Base-by-base conservation (phyloP, 2,113 vertebrate species). In the Maccullochella peelii region DNA sequence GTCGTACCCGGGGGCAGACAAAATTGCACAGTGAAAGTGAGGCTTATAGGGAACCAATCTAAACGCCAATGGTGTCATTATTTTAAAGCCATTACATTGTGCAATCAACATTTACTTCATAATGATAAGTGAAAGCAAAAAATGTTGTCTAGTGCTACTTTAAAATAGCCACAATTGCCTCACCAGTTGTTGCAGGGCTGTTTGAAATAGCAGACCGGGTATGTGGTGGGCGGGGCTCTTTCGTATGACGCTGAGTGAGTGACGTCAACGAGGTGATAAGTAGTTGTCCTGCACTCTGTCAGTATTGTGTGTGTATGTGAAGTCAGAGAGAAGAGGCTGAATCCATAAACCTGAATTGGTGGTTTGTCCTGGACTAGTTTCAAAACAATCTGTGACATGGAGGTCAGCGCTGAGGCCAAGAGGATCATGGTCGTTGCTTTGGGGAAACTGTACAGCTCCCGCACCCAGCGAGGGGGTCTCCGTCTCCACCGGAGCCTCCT, bases 391-490 rank as follows among this genome's bases (percentile, higher is more conserved):
- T 1, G 70, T 38, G 85, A 71, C 78, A 93, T 94, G 93, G 93
- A 94, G 88, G 90, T 92, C 89, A 92, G 86, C 81, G 66, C 79
- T 0, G 85, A 93, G 91, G 93, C 93, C 88, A 93, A 93, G 84
- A 91, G 92, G 91, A 93, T 94, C 73, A 93, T 93, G 90, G 92
- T 92, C 1, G 88, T 92, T 30, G 92, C 92, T 73, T 50, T 92
- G 79, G 93, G 91, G 52, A 94, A 94, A 83, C 89, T 94, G 62
- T 92, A 94, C 88, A 86, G 88, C 87, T 93, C 92, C 9, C 88
- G 91, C 6, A 73, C 86, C 30, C 91, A 93, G 55, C 66, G 91
- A 73, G 93, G 93, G 25, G 93, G 93, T 61, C 88, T 93, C 5
- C 89, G 90, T 8, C 89, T 94, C 27, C 92, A 94, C 86, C 87